These are phyloP conservation scores for Merodon equestris DNA, from an alignment of 2,888 invertebrate genomes.

Conservation along the genomic window DNA sequence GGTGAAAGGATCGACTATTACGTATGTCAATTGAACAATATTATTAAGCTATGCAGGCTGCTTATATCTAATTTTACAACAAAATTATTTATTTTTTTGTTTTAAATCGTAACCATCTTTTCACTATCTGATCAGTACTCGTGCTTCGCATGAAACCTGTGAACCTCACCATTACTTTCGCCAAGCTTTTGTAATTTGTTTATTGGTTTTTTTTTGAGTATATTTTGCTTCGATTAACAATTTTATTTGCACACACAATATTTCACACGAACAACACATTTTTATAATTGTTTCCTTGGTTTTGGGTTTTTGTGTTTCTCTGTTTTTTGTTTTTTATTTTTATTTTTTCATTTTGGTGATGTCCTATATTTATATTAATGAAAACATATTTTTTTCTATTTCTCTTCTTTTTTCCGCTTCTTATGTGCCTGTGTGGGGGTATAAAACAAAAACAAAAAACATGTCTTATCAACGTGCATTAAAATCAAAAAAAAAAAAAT, in stretches of 20 bases:
- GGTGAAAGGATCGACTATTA: no score
- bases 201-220: no score
- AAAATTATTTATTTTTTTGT: slow-evolving; percentile 3
- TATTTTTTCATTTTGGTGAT: slow-evolving; percentile 60
- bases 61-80: neutral
- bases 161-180: no score
- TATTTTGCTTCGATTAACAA: no score
- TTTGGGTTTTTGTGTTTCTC: slow-evolving; percentile 18
- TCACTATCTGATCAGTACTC: no score
- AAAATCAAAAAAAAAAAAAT: slow-evolving; percentile 37
- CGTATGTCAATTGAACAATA: no score
- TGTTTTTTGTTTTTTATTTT: slow-evolving; percentile 19
- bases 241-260: no score
- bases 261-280: no score
- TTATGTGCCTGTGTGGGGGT: slow-evolving; percentile 78
- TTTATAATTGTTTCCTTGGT: neutral
- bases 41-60: no score
- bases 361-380: slow-evolving; percentile 68
- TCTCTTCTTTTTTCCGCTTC: slow-evolving; percentile 78
- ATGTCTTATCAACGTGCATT: slow-evolving; percentile 68
- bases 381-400: slow-evolving; percentile 75
- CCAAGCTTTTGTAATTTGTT: no score
- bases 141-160: no score
- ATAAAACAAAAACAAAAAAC: slow-evolving; percentile 73
- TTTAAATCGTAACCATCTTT: no score